Base-by-base conservation (phyloP, 2,797 vertebrate species). In the Danionella dracula region DNA sequence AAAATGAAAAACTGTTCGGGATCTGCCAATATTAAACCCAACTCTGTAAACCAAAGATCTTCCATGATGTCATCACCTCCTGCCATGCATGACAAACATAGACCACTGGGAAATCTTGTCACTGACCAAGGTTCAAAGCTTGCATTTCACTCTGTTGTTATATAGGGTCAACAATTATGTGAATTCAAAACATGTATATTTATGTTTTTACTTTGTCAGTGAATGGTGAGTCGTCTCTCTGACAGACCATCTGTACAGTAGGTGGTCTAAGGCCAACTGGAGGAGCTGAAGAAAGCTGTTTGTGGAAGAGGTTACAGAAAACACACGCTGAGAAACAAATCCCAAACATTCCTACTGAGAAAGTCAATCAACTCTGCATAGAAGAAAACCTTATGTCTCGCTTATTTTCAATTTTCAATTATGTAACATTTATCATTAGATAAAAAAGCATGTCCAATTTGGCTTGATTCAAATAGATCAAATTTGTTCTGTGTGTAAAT, bases 1-100 rank as follows among this genome's bases (percentile, higher is more conserved):
- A 71, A 81, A 85, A 79, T 85, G 80, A 84, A 81, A 77, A 86
- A 79, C 75, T 82, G 82, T 32, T 77, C 86, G 80, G 71, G 65
- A 29, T 80, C 80, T 81, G 78, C 78, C 76, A 80, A 76, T 78
- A 71, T 76, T 79, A 80, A 79, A 55, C 73, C 81, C 63, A 70
- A 76, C 11, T 13, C 19, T 70, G 53, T 69, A 70, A 79, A 82
- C 23, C 66, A 4, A 68, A 86, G 77, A 86, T 83, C 80, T 87
- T 86, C 86, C 86, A 84, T 83, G 81, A 82, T 82, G 69, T 75
- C 84, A 81, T 75, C 71, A 10, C 61, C 49, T 75, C 41, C 29
- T 66, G 61, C 74, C 86, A 90, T 87, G 85, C 80, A 71, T 70
- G 62, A 56, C 48, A 40, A 62, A 19, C 7, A 1, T 20, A 68